phyloP scores from a whole-genome alignment of 1,140 invertebrate genomes.

The Drosophila suzukii region DNA sequence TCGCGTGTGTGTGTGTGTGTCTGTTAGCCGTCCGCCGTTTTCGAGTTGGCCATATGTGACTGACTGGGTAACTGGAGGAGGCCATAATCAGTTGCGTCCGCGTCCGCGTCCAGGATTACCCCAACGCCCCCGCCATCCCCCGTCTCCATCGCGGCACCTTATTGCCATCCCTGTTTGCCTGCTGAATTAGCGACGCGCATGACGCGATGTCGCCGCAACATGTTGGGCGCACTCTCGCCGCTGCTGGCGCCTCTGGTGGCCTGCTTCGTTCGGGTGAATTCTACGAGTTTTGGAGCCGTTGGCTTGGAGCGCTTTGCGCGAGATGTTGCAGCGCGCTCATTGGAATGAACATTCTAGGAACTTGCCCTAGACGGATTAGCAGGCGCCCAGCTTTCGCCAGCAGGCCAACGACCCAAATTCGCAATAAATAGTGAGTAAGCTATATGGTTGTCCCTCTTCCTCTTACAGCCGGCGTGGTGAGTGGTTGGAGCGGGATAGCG shows the following conservation, averaged over 20 bases:
- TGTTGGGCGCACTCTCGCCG: conserved; percentile 47
- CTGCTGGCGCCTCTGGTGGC: conserved; percentile 49
- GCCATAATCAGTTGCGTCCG: conserved; percentile 10
- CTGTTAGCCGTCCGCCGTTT: conserved; percentile 38
- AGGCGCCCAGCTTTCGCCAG: conserved; percentile 60
- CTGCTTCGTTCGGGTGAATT: conserved; percentile 82
- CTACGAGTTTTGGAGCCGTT: conserved; percentile 69
- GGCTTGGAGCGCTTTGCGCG: conserved; percentile 51
- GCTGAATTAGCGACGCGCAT: conserved; percentile 75
- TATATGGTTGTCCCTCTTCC: neutral
- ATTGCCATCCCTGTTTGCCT: conserved; percentile 51
- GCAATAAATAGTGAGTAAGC: conserved; percentile 9
- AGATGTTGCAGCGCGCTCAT: conserved; percentile 70
- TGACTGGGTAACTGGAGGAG: neutral
- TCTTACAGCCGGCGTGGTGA: neutral
- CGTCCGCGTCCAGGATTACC: conserved; percentile 29
- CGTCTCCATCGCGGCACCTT: neutral
- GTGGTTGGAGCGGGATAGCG: neutral
- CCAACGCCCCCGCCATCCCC: neutral
- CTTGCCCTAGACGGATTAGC: conserved; percentile 78
- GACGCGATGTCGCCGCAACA: conserved; percentile 72
- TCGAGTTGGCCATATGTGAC: conserved; percentile 59
- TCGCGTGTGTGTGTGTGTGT: neutral
- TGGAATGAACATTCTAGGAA: conserved; percentile 84
- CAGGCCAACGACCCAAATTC: conserved; percentile 56